phyloP scores from a whole-genome alignment of 2,113 vertebrate genomes.

The Tetrax tetrax region DNA sequence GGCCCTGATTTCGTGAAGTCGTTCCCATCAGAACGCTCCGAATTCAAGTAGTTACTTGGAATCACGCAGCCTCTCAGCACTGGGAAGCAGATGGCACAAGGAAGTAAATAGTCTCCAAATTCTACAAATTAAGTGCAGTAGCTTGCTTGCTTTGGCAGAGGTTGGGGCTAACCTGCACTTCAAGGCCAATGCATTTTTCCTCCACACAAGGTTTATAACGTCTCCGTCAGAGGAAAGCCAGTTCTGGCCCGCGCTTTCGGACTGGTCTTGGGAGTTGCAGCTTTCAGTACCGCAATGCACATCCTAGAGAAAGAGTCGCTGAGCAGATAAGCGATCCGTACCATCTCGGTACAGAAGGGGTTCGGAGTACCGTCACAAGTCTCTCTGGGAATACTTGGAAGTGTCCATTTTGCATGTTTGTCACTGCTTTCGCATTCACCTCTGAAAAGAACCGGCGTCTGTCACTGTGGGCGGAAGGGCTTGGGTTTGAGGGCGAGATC shows the following conservation, averaged over 20 bases:
- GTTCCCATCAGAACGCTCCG: not conserved
- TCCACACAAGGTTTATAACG: not conserved
- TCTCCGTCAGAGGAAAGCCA: not conserved
- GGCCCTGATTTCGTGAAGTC: not conserved
- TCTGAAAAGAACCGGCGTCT: not conserved
- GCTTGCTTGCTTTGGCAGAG: not conserved
- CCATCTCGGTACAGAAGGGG: not conserved
- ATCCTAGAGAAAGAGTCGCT: not conserved
- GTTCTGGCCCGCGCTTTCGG: not conserved
- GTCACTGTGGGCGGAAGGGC: not conserved
- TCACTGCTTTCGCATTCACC: not conserved
- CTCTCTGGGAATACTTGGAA: not conserved
- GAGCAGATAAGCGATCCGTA: fast-evolving
- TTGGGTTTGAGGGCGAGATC: not conserved
- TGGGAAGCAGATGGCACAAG: not conserved
- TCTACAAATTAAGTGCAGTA: not conserved
- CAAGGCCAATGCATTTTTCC: not conserved
- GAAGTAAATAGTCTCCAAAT: not conserved
- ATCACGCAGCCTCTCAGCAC: not conserved
- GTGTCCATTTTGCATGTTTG: not conserved
- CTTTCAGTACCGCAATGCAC: not conserved
- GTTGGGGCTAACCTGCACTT: not conserved
- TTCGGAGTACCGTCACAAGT: not conserved
- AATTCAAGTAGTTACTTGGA: not conserved
- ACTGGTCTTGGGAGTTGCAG: not conserved